Base-by-base conservation (phyloP, 1,140 invertebrate genomes). In the Drosophila chauvacae region DNA sequence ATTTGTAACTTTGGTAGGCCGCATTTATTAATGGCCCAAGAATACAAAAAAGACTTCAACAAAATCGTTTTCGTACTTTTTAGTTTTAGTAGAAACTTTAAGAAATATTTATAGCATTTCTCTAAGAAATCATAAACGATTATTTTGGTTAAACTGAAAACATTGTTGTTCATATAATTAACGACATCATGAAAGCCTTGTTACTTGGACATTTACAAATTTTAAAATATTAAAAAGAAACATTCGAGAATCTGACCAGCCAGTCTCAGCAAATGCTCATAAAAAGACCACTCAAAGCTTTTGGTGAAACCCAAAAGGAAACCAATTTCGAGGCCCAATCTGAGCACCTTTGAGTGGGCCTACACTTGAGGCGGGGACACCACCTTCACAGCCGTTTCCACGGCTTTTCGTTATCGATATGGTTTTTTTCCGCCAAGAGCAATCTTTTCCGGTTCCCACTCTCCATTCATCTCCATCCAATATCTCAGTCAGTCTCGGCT, bases 371-470 rank as follows among this genome's bases (percentile, higher is more conserved):
- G 30, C 26, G 14, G n/a, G n/a, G 6, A 41, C 5, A n/a, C 11
- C 44, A 14, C 18, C 39, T 23, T 26, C 41, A 47, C 20, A 56
- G 47, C 48, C 41, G 33, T 28, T 51, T 62, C 35, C 51, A 44
- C 26, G 26, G 53, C 5, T 37, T 20, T 59, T 23, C 18, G 26
- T 20, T 63, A 53, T 78, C 65, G 51, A 62, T 77, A 57, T 63
- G 48, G 23, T 55, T 78, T 23, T 74, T 37, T 39, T 23, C 14
- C 18, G 14, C 26, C 18, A 42, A 33, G 14, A 16, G n/a, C 33
- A 28, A 18, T 33, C 20, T 26, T 45, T 47, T 60, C n/a, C 30
- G 14, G 35, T n/a, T 26, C 35, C 35, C 53, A 6, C 14, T 39
- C 53, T 39, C 53, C 53, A 37, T 39, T 37, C 53, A 39, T n/a